Base-by-base conservation (phyloP, 2,797 vertebrate genomes). In the Chelon labrosus region DNA sequence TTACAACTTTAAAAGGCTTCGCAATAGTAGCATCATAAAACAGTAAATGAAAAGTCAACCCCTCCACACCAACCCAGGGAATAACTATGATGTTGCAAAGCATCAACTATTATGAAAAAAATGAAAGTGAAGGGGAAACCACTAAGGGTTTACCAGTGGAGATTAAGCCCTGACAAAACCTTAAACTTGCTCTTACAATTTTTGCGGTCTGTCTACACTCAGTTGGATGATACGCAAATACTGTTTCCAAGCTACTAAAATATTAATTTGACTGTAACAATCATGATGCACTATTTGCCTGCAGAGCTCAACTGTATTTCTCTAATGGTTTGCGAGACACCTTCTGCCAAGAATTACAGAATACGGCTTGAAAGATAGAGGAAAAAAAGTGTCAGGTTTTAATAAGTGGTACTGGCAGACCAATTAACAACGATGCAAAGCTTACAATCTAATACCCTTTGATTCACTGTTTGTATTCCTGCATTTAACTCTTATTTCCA, bases 381-480 rank as follows among this genome's bases (percentile, higher is more conserved):
- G 73, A 69, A 77, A 57, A 56, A 52, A 68, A 84, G 57, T 72
- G 82, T 62, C 70, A 73, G 77, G 84, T 88, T 89, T 83, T 66
- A 80, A 79, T 73, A 84, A 74, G 73, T 77, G n/a, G 38, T 55
- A 61, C 63, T 86, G 85, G 83, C 85, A 87, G 71, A 66, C 79
- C 75, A 91, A 89, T 92, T 89, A 90, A 65, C 55, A 54, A 59
- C 42, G 75, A 88, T 64, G 73, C 75, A 82, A 84, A 80, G 82
- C 88, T 83, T 86, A 80, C 81, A 90, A 75, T 75, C 78, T 76
- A 77, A 84, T 70, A 83, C 63, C 81, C 78, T 90, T 89, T 90
- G 83, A 92, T 87, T 86, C 39, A 49, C 68, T 79, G 70, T 85
- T 84, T 89, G 61, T 74, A 53, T 84, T 77, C 37, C 59, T 79